phyloP scores from a whole-genome alignment of 2,113 vertebrate species.

The Echinops telfairi region DNA sequence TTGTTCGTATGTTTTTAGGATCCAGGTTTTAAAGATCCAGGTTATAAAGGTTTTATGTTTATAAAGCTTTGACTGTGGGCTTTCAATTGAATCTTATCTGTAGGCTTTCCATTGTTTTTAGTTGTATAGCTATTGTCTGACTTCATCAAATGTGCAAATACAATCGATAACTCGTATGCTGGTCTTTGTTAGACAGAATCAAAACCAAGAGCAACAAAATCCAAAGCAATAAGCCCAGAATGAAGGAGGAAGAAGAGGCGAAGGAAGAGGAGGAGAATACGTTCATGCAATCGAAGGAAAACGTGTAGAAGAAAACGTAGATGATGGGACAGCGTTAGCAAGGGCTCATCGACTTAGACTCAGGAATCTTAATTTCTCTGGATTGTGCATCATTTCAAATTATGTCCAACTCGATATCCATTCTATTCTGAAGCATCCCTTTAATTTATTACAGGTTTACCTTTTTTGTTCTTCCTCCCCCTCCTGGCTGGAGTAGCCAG shows the following conservation, averaged over 20 bases:
- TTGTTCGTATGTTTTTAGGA: background rate
- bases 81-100: background rate
- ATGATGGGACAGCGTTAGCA: fast-evolving
- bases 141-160: background rate
- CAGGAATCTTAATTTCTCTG: background rate
- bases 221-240: background rate
- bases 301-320: background rate
- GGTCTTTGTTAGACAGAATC: background rate
- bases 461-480: background rate
- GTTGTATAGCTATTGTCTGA: background rate
- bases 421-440: background rate
- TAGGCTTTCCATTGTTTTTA: background rate
- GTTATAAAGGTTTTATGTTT: too few species aligned
- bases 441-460: background rate
- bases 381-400: background rate
- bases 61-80: background rate
- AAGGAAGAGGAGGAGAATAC: background rate
- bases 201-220: constrained; percentile 18
- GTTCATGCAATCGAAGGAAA: background rate
- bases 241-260: background rate
- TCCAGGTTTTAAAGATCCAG: background rate
- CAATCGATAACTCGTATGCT: background rate
- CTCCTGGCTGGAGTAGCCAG: background rate
- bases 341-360: background rate
- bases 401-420: too few species aligned